Evolutionary conservation across 2,797 vertebrate genomes (phyloP).

Genomic region (Melopsittacus undulatus): DNA sequence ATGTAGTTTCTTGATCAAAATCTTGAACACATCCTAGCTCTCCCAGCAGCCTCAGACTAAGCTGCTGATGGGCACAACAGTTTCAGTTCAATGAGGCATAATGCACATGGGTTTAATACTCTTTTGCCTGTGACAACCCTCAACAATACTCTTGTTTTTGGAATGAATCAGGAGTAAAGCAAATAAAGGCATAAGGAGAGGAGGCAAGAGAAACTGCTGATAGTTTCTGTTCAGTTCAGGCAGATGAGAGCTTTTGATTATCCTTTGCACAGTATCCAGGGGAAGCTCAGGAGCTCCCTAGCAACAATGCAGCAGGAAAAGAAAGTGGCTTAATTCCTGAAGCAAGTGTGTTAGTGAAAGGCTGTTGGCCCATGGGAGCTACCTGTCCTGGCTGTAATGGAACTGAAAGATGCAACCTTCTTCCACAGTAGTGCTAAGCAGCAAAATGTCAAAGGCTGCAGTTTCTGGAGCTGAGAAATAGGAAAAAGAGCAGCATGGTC

Average conservation of each 20-base stretch:
- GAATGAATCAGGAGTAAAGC: not conserved
- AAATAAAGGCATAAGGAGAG: not conserved
- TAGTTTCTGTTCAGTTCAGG: not conserved
- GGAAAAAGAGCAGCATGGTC: not conserved
- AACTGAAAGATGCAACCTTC: not conserved
- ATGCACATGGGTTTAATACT: not conserved
- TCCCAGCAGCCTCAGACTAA: not conserved
- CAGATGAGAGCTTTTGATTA: not conserved
- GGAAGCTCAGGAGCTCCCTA: constrained; percentile 46
- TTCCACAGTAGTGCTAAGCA: not conserved
- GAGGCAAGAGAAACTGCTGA: not conserved
- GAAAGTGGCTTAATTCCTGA: not conserved
- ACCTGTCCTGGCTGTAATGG: not conserved
- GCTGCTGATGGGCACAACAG: not conserved
- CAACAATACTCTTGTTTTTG: not conserved
- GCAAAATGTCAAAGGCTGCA: not conserved
- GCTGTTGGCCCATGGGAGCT: not conserved
- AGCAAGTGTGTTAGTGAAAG: not conserved
- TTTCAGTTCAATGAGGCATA: not conserved
- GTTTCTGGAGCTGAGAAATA: not conserved
- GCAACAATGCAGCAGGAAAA: constrained; percentile 34
- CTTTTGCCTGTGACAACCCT: not conserved
- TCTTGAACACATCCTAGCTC: not conserved
- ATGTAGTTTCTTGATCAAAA: not conserved
- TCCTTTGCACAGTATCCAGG: constrained; percentile 15